Evolutionary conservation across 1,140 invertebrate genomes (phyloP).

Genomic region (Pogonus chalceus): DNA sequence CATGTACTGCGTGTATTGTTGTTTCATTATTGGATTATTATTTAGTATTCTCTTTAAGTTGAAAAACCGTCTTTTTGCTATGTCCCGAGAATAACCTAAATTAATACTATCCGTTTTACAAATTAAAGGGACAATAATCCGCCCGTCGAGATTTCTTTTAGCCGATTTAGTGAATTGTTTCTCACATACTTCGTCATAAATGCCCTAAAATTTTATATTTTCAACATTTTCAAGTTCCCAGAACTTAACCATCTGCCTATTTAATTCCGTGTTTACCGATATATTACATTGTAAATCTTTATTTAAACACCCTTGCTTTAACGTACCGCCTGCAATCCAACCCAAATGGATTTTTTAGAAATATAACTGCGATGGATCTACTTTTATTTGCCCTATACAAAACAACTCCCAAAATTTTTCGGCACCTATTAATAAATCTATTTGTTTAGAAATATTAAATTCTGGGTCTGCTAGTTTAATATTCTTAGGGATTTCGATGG

Average conservation of each 20-base stretch:
- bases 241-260: slow-evolving; percentile 19
- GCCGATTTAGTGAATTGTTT: slow-evolving; percentile 23
- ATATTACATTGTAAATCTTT: not conserved
- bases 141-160: slow-evolving; percentile 17
- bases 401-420: slow-evolving; percentile 24
- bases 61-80: slow-evolving; percentile 26
- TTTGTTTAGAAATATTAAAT: slow-evolving; percentile 19
- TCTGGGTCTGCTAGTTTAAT: slow-evolving; percentile 22
- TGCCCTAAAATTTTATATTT: slow-evolving; percentile 14
- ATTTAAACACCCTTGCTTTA: not conserved
- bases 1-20: slow-evolving; percentile 26
- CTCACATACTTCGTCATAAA: slow-evolving; percentile 23
- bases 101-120: slow-evolving; percentile 16
- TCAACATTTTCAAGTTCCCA: slow-evolving; percentile 25
- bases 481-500: slow-evolving; percentile 6
- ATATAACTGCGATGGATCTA: slow-evolving; percentile 12
- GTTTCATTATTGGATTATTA: slow-evolving; percentile 19
- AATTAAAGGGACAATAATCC: slow-evolving; percentile 32
- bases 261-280: not conserved
- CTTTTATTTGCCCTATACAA: slow-evolving; percentile 8
- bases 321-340: slow-evolving; percentile 23
- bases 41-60: slow-evolving; percentile 24
- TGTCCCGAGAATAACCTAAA: slow-evolving; percentile 25
- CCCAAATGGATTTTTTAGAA: slow-evolving; percentile 23
- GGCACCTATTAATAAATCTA: slow-evolving; percentile 26